These are phyloP conservation scores for Acanthosepion lycidas DNA, from an alignment of 2,888 invertebrate genomes.

Conservation along the genomic window DNA sequence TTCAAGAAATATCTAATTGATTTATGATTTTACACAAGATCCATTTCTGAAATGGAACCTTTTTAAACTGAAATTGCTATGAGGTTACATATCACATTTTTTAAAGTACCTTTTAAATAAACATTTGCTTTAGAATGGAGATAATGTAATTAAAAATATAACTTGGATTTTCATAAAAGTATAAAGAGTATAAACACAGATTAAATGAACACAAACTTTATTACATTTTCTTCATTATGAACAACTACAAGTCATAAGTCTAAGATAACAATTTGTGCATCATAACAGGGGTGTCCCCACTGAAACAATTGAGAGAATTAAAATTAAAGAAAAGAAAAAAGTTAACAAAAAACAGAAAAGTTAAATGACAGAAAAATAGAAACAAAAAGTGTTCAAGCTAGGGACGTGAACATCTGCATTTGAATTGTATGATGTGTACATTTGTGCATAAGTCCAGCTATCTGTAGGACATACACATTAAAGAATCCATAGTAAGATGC, in stretches of 20 bases:
- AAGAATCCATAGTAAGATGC: neutral
- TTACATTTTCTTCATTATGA: slow-evolving; percentile 41
- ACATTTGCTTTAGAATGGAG: too few relatives aligned
- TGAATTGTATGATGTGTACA: slow-evolving; percentile 36
- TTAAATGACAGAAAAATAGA: neutral
- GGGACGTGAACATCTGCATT: slow-evolving; percentile 35
- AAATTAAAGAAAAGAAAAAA: neutral
- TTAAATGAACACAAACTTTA: slow-evolving; percentile 44
- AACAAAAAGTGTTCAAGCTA: slow-evolving; percentile 13
- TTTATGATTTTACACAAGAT: too few relatives aligned
- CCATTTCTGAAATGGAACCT: too few relatives aligned
- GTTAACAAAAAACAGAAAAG: neutral
- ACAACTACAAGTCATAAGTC: slow-evolving; percentile 45
- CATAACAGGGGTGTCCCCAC: slow-evolving; percentile 41
- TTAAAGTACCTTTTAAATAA: too few relatives aligned
- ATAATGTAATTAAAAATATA: too few relatives aligned
- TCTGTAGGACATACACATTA: neutral
- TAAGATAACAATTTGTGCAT: slow-evolving; percentile 42
- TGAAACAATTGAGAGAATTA: slow-evolving; percentile 25
- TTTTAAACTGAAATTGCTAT: too few relatives aligned
- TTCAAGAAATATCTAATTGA: too few relatives aligned
- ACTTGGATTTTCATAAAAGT: too few relatives aligned
- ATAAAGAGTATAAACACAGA: neutral
- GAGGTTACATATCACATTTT: too few relatives aligned
- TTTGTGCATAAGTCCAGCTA: neutral